phyloP scores from a whole-genome alignment of 2,797 vertebrate genomes.

The Sebastes diaconus region DNA sequence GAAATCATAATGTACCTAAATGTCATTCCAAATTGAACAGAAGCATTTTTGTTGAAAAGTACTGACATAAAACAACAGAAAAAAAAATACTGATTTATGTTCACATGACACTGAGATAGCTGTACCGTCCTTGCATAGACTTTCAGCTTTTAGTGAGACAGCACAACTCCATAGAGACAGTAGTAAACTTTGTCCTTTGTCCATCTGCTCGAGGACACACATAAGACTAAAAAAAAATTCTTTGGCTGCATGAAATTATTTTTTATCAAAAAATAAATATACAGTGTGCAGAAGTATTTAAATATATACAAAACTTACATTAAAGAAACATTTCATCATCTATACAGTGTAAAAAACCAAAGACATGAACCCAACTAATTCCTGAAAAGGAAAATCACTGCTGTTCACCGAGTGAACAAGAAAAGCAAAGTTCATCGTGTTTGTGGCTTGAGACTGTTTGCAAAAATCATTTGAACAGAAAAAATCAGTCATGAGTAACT shows the following conservation, averaged over 20 bases:
- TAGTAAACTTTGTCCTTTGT: conserved; percentile 19
- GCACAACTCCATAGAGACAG: conserved; percentile 26
- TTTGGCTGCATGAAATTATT: conserved; percentile 67
- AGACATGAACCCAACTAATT: neutral
- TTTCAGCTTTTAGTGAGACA: neutral
- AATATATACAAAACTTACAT: conserved; percentile 87
- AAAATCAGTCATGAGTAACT: conserved; percentile 86
- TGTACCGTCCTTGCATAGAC: conserved; percentile 55
- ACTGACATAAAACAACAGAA: neutral
- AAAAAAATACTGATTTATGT: conserved; percentile 14
- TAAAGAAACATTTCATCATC: conserved; percentile 71
- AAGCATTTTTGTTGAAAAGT: neutral
- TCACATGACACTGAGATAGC: conserved; percentile 26
- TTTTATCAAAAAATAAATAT: conserved; percentile 81
- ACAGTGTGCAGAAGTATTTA: conserved; percentile 74
- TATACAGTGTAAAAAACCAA: conserved; percentile 66
- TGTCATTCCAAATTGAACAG: neutral
- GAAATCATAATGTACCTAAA: conserved; percentile 43
- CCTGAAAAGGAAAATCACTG: conserved; percentile 1
- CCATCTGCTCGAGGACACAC: conserved; percentile 9
- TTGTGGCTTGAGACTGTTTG: neutral
- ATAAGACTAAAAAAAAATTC: conserved; percentile 36
- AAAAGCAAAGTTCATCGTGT: conserved; percentile 19
- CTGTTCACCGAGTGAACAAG: conserved; percentile 5
- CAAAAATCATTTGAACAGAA: neutral